Evolutionary conservation across 2,797 vertebrate species (phyloP).

Genomic region (Thalassophryne amazonica): DNA sequence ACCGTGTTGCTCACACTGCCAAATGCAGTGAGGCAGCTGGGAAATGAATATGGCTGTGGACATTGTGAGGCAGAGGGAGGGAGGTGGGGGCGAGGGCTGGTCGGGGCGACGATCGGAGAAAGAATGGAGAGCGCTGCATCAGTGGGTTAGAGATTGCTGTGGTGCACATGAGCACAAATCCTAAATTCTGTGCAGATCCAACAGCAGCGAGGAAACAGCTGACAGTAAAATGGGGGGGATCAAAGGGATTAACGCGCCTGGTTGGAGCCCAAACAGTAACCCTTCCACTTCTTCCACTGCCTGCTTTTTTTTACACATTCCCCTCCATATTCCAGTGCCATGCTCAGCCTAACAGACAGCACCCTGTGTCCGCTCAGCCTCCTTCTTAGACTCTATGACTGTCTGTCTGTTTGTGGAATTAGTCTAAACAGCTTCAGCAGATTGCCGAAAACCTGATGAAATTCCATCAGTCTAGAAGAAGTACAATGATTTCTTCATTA

Average conservation of each 20-base stretch:
- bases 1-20: slow-evolving; percentile 24
- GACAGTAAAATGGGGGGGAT: slow-evolving; percentile 75
- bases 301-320: slow-evolving; percentile 52
- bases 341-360: slow-evolving; percentile 12
- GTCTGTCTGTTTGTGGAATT: too few relatives aligned
- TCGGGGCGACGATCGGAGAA: slow-evolving; percentile 41
- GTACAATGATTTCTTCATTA: too few relatives aligned
- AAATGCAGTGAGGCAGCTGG: slow-evolving; percentile 19
- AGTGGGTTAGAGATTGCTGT: slow-evolving; percentile 66
- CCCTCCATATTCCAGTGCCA: slow-evolving; percentile 15
- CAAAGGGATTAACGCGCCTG: slow-evolving; percentile 72
- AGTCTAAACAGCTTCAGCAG: too few relatives aligned
- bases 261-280: slow-evolving; percentile 71
- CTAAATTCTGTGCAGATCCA: slow-evolving; percentile 70
- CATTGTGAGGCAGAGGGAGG: slow-evolving; percentile 4
- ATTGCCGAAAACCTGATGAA: too few relatives aligned
- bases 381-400: too few relatives aligned
- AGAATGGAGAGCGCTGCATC: slow-evolving; percentile 60
- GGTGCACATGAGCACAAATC: slow-evolving; percentile 72
- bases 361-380: slow-evolving; percentile 9
- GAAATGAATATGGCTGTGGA: slow-evolving; percentile 35
- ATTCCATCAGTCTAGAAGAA: too few relatives aligned
- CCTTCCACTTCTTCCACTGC: slow-evolving; percentile 53
- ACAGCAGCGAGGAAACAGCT: slow-evolving; percentile 76
- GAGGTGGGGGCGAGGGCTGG: background rate